Evolutionary conservation across 1,140 invertebrate genomes (phyloP), one percentile per base, ranked within the genome.

Genomic region (Penaeus chinensis): DNA sequence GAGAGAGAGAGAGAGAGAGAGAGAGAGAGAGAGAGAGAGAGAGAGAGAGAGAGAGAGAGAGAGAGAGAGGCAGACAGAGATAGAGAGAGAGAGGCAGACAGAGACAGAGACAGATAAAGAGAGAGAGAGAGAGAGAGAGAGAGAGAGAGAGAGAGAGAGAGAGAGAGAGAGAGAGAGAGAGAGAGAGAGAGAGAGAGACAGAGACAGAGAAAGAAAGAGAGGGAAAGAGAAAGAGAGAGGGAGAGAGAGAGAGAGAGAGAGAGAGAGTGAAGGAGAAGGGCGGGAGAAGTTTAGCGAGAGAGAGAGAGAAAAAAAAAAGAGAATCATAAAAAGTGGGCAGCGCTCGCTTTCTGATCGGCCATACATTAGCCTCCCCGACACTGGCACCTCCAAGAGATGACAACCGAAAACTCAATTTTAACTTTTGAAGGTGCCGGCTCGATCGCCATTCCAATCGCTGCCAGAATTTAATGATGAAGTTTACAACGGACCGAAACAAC

Each of bases 381-480:
- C 83, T 54, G 71, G 54, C 54, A 61, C 13, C 83, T 84, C 27
- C 18, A 16, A 74, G 83, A 84, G 63, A 84, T 78, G 83, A 84
- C 83, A 84, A 84, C 83, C 71, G 71, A 78, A 78, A 84, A 84
- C 54, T 84, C 83, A 84, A 84, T 84, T 84, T 84, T 78, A 84
- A 84, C 83, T 84, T 84, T 78, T 60, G 71, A 84, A 77, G 83
- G 71, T 78, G 83, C 83, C 83, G 54, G 54, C 54, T 16, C 54
- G 83, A 76, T 77, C 19, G 71, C 83, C 74, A 84, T 84, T 84
- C 77, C 83, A 84, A 84, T 84, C 83, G 60, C 69, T 61, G 74
- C 54, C 83, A 84, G 83, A 84, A 84, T 84, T 84, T 84, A 84
- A 84, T 84, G 83, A 84, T 78, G 83, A 84, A 84, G 83, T 84